These are phyloP conservation scores for Caenorhabditis imperialis DNA, from an alignment of 2,888 invertebrate genomes.

Conservation along the genomic window DNA sequence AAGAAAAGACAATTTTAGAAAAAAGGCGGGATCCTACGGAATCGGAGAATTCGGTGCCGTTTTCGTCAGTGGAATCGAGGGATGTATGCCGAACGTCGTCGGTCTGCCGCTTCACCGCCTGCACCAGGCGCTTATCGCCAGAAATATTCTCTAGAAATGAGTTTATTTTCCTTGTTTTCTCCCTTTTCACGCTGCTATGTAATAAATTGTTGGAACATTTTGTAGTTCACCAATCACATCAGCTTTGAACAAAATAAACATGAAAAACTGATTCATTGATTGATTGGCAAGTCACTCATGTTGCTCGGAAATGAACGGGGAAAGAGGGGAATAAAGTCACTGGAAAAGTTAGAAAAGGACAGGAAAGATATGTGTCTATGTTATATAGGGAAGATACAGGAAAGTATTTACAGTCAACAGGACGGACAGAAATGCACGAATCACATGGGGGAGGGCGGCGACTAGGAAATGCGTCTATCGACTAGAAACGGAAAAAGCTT, in stretches of 20 bases:
- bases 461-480: no score
- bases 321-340: slow-evolving; percentile 14
- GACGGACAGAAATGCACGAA: slow-evolving; percentile 31
- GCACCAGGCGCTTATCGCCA: slow-evolving; percentile 39
- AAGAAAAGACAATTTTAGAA: slow-evolving; percentile 78
- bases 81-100: slow-evolving; percentile 90
- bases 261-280: background rate
- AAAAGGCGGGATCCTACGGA: slow-evolving; percentile 90
- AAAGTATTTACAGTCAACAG: background rate
- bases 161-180: slow-evolving; percentile 1
- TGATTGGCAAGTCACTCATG: slow-evolving; percentile 38
- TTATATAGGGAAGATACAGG: no score
- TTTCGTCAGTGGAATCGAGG: slow-evolving; percentile 87
- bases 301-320: background rate
- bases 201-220: no score
- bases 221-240: no score
- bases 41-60: slow-evolving; percentile 89
- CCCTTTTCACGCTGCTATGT: slow-evolving; percentile 7
- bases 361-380: slow-evolving; percentile 36
- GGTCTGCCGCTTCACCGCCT: slow-evolving; percentile 85
- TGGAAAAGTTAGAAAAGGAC: background rate
- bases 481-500: background rate
- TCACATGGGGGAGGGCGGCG: slow-evolving; percentile 18
- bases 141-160: slow-evolving; percentile 41
- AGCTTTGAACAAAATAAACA: no score